Conservation (phyloP, 2,113 vertebrate species). For the Panthera leo region DNA sequence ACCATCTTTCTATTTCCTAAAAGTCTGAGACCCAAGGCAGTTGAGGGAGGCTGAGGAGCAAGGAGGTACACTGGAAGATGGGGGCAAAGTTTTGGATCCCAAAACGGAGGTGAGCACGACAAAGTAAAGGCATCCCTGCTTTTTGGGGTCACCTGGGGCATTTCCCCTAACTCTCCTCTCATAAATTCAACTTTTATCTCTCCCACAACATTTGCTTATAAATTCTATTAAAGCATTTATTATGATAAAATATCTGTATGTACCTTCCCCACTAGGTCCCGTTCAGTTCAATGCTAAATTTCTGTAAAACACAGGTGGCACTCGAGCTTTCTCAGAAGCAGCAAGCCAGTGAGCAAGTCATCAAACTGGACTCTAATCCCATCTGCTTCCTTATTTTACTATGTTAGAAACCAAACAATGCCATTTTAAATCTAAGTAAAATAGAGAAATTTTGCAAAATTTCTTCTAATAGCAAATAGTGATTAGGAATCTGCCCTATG, state of each 20-base stretch:
- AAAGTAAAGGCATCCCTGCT: not conserved
- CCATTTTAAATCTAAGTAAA: slow-evolving; percentile 6
- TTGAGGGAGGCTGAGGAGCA: not conserved
- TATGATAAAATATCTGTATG: not conserved
- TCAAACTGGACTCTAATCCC: not conserved
- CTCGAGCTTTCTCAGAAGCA: not conserved
- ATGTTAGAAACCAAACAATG: not conserved
- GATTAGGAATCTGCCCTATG: not conserved
- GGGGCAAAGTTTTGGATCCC: not conserved
- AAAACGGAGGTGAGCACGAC: too few species aligned
- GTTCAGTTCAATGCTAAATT: not conserved
- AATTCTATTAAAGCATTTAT: not conserved
- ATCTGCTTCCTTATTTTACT: not conserved
- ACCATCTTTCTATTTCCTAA: not conserved
- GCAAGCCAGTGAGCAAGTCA: not conserved
- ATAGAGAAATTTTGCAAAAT: not conserved
- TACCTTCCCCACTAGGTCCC: not conserved
- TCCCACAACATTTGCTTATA: not conserved
- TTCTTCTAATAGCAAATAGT: not conserved
- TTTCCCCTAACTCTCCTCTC: not conserved
- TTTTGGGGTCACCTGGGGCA: not conserved
- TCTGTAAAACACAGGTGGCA: not conserved
- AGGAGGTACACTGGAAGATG: not conserved
- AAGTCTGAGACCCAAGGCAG: not conserved
- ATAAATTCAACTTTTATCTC: not conserved